Evolutionary conservation across 2,888 invertebrate genomes (phyloP), one percentile per base, ranked within the genome.

Genomic region (Acrobeloides nanus): DNA sequence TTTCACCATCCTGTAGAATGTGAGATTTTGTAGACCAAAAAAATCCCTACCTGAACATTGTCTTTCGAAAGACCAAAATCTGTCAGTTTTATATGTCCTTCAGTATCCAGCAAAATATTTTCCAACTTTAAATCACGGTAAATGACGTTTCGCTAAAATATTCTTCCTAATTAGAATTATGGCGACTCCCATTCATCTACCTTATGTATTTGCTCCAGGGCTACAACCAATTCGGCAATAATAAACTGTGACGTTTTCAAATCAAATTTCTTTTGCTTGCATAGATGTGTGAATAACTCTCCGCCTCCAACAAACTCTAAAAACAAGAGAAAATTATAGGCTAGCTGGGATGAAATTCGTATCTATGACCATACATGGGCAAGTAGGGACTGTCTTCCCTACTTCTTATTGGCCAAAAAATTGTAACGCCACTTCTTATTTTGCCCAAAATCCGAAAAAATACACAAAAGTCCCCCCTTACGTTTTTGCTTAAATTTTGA

Each of bases 1-100:
- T n/a, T n/a, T n/a, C n/a, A n/a, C n/a, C n/a, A 23, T 48, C n/a
- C n/a, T n/a, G n/a, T n/a, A n/a, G n/a, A n/a, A n/a, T n/a, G 20
- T 24, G 24, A 33, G 18, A 39, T 33, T 21, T 61, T 43, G 42
- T 55, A 51, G 24, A 50, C 52, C 78, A n/a, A n/a, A n/a, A n/a
- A n/a, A n/a, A n/a, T n/a, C n/a, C n/a, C n/a, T n/a, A n/a, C n/a
- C n/a, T n/a, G n/a, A n/a, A n/a, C n/a, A n/a, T n/a, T n/a, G n/a
- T n/a, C n/a, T n/a, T 95, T 95, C 75, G 90, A 90, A 32, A 95
- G 82, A 1, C 95, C 95, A 77, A 95, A 95, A 80, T 95, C 95
- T 1, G 95, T 93, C 49, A 95, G 79, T 40, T 93, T 89, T 55
- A 95, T 86, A 77, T 95, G 93, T 4, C 95, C 95, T 55, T 86